These are phyloP conservation scores for Syncerus caffer DNA, from an alignment of 2,797 vertebrate species.

Conservation along the genomic window DNA sequence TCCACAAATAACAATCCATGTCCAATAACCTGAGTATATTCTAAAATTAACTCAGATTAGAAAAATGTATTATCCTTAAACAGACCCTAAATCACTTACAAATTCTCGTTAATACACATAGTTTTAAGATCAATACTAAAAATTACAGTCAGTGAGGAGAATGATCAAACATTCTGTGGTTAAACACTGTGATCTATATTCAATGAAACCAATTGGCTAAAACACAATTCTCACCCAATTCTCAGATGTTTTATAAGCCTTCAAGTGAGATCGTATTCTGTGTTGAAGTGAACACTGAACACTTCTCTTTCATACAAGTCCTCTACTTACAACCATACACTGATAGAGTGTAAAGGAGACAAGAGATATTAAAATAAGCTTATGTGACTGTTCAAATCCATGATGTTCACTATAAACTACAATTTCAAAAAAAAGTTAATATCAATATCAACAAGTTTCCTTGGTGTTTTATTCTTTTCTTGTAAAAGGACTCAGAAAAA, in stretches of 20 bases:
- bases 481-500: slow-evolving; percentile 6
- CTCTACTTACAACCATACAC: neutral
- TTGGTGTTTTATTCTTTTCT: neutral
- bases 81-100: slow-evolving; percentile 21
- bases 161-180: neutral
- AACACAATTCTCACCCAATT: neutral
- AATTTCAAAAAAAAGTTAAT: neutral
- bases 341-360: neutral
- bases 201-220: neutral
- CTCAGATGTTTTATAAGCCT: slow-evolving; percentile 7
- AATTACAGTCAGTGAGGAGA: neutral
- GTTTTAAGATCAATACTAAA: neutral
- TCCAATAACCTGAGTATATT: slow-evolving; percentile 10
- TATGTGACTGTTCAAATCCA: neutral
- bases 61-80: neutral
- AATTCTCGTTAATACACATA: neutral
- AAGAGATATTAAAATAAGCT: neutral
- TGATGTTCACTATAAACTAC: slow-evolving; percentile 6
- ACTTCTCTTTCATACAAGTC: neutral
- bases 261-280: slow-evolving; percentile 21
- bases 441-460: neutral
- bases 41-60: slow-evolving; percentile 11
- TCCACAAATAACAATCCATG: neutral
- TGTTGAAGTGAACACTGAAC: neutral
- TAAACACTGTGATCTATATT: neutral